Conservation (phyloP, 2,888 invertebrate species). For the Romanomermis culicivorax region DNA sequence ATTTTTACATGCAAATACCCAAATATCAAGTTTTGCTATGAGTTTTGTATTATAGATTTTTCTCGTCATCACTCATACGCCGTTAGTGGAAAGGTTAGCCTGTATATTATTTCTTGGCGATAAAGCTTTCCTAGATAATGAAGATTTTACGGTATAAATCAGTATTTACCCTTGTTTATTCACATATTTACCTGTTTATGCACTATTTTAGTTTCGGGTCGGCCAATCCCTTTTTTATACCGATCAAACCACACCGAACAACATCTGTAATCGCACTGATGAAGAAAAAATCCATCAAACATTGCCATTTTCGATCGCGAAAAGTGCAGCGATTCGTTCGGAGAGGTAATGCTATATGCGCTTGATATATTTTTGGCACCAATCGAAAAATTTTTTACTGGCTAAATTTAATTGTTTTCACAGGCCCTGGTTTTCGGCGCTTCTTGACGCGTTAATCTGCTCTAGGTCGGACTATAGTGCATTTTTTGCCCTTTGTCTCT, state of each 20-base stretch:
- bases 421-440: conserved; percentile 3
- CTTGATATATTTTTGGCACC: no score
- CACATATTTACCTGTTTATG: neutral
- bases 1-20: no score
- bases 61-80: conserved; percentile 69
- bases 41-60: conserved; percentile 43
- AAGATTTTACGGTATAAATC: neutral
- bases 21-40: no score
- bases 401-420: no score
- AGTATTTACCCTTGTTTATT: neutral
- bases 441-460: conserved; percentile 64
- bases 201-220: neutral
- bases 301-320: neutral
- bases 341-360: no score
- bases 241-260: neutral
- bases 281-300: conserved; percentile 4
- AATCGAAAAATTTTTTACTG: no score
- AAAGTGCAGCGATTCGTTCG: neutral
- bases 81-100: conserved; percentile 67
- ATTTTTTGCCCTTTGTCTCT: conserved; percentile 64
- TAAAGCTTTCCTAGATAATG: conserved; percentile 20
- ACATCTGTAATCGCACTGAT: neutral
- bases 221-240: conserved; percentile 1
- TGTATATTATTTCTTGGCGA: conserved; percentile 72
- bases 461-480: conserved; percentile 81